These are phyloP conservation scores for Vesta saturnalis DNA, from an alignment of 2,888 invertebrate species.

Conservation along the genomic window DNA sequence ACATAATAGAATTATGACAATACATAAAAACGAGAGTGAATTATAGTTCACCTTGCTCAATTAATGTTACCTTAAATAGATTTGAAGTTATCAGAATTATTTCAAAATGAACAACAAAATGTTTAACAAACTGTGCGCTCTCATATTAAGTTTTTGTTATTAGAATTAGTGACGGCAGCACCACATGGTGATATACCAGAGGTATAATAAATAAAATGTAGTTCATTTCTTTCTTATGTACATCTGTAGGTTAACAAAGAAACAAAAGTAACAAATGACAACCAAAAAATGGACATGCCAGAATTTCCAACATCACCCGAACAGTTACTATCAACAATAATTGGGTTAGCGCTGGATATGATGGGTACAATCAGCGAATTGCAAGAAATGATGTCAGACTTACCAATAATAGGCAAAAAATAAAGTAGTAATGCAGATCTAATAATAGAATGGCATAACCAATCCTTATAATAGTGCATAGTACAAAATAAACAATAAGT, in stretches of 20 bases:
- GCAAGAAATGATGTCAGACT: conserved; percentile 35
- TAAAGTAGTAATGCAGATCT: not conserved
- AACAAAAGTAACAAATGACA: not conserved
- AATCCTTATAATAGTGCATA: too few relatives aligned
- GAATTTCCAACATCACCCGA: conserved; percentile 9
- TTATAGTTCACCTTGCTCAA: not conserved
- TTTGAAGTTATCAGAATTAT: too few relatives aligned
- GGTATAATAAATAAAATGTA: not conserved
- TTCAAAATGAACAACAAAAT: too few relatives aligned
- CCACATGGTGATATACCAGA: not conserved
- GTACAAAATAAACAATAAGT: too few relatives aligned
- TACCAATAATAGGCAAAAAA: conserved; percentile 19
- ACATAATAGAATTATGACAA: too few relatives aligned
- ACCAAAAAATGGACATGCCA: not conserved
- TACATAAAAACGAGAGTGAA: not conserved
- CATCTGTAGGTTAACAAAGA: not conserved
- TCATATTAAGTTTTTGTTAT: not conserved
- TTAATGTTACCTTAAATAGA: too few relatives aligned
- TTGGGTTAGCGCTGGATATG: conserved; percentile 51
- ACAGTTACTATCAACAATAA: conserved; percentile 48
- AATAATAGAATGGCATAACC: not conserved
- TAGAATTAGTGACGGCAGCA: not conserved
- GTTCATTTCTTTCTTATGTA: not conserved
- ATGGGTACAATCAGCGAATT: conserved; percentile 49
- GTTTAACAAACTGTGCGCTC: not conserved